phyloP scores from a whole-genome alignment of 2,888 invertebrate species.

The Synanthedon myopaeformis region DNA sequence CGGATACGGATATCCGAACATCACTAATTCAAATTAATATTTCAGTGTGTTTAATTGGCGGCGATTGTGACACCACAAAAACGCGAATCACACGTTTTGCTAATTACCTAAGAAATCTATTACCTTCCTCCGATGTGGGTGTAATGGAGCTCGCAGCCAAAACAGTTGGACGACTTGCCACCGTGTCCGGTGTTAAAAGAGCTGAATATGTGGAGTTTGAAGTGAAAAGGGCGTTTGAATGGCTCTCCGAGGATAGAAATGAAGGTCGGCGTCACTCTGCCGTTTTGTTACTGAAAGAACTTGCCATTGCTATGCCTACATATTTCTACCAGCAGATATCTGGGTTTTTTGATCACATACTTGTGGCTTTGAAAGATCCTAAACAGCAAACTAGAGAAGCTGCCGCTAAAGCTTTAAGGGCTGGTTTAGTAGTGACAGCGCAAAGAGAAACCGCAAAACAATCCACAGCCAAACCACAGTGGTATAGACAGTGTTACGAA shows the following conservation, averaged over 20 bases:
- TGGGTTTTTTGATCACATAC: slow-evolving; percentile 93
- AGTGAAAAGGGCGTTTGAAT: slow-evolving; percentile 95
- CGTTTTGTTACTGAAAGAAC: slow-evolving; percentile 90
- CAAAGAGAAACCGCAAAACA: slow-evolving; percentile 97
- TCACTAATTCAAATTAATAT: too few species aligned
- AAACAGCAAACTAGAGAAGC: slow-evolving; percentile 92
- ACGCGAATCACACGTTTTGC: slow-evolving; percentile 92
- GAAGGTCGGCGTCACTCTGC: slow-evolving; percentile 94
- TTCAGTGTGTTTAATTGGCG: slow-evolving; percentile 90
- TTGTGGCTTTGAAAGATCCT: slow-evolving; percentile 90
- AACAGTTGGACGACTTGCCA: slow-evolving; percentile 92
- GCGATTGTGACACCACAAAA: slow-evolving; percentile 92
- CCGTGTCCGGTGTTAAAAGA: slow-evolving; percentile 92
- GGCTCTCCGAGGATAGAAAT: slow-evolving; percentile 90
- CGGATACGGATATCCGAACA: too few species aligned
- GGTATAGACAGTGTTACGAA: slow-evolving; percentile 94
- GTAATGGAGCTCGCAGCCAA: slow-evolving; percentile 97
- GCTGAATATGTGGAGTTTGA: slow-evolving; percentile 99
- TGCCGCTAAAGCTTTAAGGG: slow-evolving; percentile 93
- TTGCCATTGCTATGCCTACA: slow-evolving; percentile 95
- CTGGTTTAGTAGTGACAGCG: slow-evolving; percentile 93
- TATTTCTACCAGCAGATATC: slow-evolving; percentile 97
- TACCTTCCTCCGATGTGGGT: slow-evolving; percentile 90
- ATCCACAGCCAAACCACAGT: slow-evolving; percentile 86
- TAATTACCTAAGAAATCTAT: slow-evolving; percentile 88